Conservation (phyloP, 2,888 invertebrate species). For the Ophion slaviceki region DNA sequence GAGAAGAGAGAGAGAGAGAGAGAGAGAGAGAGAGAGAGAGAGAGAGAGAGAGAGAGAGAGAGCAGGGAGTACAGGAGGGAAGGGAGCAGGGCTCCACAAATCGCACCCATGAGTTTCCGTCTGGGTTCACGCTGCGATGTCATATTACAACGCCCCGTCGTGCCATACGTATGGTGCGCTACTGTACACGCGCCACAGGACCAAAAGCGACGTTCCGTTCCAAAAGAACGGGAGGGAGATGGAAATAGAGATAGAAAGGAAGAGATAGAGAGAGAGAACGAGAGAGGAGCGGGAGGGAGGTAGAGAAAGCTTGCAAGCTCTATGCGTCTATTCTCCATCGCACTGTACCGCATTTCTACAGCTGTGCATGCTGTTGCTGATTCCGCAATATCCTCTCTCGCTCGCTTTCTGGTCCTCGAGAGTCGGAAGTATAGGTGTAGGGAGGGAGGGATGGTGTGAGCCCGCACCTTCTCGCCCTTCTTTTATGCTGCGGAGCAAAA, state of each 20-base stretch:
- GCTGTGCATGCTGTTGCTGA: constrained; percentile 34
- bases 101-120: constrained; percentile 71
- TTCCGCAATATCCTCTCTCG: constrained; percentile 4
- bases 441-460: background rate
- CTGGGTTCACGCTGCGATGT: constrained; percentile 79
- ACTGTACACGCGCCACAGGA: constrained; percentile 33
- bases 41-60: constrained; percentile 20
- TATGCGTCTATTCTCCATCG: constrained; percentile 39
- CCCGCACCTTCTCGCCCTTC: constrained; percentile 13
- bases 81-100: constrained; percentile 18
- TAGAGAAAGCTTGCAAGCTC: constrained; percentile 28
- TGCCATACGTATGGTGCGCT: constrained; percentile 48
- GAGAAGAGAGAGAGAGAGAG: background rate
- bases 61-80: background rate
- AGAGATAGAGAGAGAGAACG: background rate
- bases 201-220: constrained; percentile 37
- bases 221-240: constrained; percentile 16
- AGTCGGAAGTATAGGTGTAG: too few species aligned
- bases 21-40: background rate
- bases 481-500: constrained; percentile 36
- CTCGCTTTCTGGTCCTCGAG: background rate
- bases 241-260: background rate
- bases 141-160: constrained; percentile 76
- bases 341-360: constrained; percentile 35
- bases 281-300: constrained; percentile 5